phyloP scores from a whole-genome alignment of 2,888 invertebrate genomes.

The Apamea anceps region DNA sequence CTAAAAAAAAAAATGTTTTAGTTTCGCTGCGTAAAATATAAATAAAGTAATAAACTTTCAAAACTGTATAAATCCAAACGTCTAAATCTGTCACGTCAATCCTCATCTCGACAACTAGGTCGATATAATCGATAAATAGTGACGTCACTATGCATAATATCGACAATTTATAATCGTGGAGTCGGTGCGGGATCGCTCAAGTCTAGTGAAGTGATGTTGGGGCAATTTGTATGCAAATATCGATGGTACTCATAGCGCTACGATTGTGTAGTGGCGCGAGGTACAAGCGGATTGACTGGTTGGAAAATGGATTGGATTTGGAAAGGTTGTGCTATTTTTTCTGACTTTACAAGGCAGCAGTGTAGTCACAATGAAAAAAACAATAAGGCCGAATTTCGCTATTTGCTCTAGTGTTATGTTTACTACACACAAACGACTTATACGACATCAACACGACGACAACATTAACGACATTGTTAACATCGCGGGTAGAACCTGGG shows the following conservation, averaged over 20 bases:
- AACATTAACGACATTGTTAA: background rate
- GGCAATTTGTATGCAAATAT: slow-evolving; percentile 85
- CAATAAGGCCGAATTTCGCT: background rate
- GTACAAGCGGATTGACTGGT: slow-evolving; percentile 24
- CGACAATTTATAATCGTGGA: slow-evolving; percentile 79
- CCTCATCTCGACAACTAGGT: slow-evolving; percentile 21
- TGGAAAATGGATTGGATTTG: background rate
- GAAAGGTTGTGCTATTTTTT: background rate
- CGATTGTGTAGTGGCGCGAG: slow-evolving; percentile 51
- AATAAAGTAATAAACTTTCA: background rate
- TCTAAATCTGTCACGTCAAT: slow-evolving; percentile 12
- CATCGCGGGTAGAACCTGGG: background rate
- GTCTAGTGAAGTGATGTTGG: slow-evolving; percentile 79
- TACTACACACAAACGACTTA: background rate
- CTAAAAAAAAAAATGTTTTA: background rate
- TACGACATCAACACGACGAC: background rate
- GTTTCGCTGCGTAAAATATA: background rate
- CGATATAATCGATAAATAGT: slow-evolving; percentile 65
- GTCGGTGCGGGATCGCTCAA: slow-evolving; percentile 71
- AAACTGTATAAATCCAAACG: background rate
- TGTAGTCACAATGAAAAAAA: background rate
- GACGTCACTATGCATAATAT: slow-evolving; percentile 74
- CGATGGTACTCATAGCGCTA: slow-evolving; percentile 74
- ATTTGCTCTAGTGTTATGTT: background rate
- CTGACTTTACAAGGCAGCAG: background rate